Conservation (phyloP, 1,140 invertebrate genomes). For the Caligus rogercresseyi region DNA sequence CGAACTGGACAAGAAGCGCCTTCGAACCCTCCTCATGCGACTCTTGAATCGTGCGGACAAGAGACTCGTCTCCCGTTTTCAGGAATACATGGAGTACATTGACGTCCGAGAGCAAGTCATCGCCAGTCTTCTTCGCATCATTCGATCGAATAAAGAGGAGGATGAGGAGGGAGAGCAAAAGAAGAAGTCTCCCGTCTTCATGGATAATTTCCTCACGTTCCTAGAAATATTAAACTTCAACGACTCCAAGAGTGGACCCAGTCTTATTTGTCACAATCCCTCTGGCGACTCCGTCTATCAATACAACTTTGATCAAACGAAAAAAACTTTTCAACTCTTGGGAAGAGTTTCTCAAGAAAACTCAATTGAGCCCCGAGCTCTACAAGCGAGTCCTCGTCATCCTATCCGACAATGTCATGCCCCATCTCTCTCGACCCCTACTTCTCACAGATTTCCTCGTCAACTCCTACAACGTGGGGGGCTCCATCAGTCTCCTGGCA, state of each 20-base stretch:
- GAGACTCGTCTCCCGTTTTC: constrained; percentile 4
- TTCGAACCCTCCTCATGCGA: background rate
- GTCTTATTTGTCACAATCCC: background rate
- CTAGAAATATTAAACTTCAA: constrained; percentile 8
- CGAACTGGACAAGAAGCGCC: background rate
- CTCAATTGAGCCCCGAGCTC: constrained; percentile 39
- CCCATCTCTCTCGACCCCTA: constrained; percentile 58
- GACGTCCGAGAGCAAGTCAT: background rate
- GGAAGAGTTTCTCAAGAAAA: constrained; percentile 45
- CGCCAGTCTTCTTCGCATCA: background rate
- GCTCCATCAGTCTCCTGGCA: constrained; percentile 64
- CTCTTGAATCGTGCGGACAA: background rate
- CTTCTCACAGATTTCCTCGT: constrained; percentile 79
- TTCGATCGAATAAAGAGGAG: background rate
- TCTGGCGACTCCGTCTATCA: background rate
- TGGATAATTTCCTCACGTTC: constrained; percentile 4
- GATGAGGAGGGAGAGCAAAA: background rate
- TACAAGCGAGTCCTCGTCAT: constrained; percentile 60
- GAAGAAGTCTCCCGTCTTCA: background rate
- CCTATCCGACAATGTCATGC: constrained; percentile 60
- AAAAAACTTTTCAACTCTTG: constrained; percentile 36
- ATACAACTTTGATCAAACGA: constrained; percentile 15
- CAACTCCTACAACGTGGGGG: constrained; percentile 66
- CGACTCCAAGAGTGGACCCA: background rate
- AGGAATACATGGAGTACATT: constrained; percentile 9